phyloP scores from a whole-genome alignment of 2,113 vertebrate genomes.

The Clupea harengus region DNA sequence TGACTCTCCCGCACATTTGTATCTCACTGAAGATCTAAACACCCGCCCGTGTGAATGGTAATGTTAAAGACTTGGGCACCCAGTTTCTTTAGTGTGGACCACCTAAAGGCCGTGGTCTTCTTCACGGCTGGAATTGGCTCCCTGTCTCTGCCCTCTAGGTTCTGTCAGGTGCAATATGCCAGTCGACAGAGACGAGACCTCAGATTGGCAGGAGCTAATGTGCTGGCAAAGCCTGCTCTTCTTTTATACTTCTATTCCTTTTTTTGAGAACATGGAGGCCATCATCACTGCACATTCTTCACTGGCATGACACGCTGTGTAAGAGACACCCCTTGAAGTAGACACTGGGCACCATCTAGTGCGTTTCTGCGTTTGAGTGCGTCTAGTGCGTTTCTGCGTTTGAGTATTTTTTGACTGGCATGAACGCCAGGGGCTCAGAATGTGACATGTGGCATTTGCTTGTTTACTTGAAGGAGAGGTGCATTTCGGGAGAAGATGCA shows the following conservation, averaged over 20 bases:
- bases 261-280: not conserved
- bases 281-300: not conserved
- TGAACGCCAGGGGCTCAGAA: not conserved
- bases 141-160: slow-evolving; percentile 19
- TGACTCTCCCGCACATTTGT: not conserved
- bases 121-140: slow-evolving; percentile 20
- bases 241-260: not conserved
- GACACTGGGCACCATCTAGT: not conserved
- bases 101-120: not conserved
- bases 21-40: not conserved
- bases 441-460: not conserved
- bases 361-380: not conserved
- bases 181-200: slow-evolving; percentile 27
- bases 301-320: not conserved
- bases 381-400: no score
- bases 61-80: slow-evolving; percentile 22
- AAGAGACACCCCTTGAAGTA: not conserved
- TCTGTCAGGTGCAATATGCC: slow-evolving; percentile 40
- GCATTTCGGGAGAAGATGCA: not conserved
- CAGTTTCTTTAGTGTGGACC: not conserved
- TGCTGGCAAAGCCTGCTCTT: slow-evolving; percentile 24
- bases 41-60: slow-evolving; percentile 21
- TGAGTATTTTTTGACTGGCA: not conserved
- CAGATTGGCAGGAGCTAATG: slow-evolving; percentile 34
- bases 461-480: not conserved